Base-by-base conservation (phyloP, 2,113 vertebrate genomes). In the Thamnophis sirtalis region DNA sequence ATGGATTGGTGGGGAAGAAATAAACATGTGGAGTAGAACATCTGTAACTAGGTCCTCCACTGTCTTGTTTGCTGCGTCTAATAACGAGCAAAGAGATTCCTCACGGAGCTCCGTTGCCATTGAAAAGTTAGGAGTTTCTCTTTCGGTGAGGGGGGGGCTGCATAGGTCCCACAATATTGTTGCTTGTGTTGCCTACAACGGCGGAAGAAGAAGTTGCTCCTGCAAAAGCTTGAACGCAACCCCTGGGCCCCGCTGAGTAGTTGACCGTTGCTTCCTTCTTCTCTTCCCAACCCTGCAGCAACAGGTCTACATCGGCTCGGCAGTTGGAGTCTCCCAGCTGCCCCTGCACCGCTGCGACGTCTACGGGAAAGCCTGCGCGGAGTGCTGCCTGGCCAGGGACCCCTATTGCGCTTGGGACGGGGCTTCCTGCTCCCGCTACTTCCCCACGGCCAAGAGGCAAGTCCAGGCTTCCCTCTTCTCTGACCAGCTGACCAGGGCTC, bases 341-440 rank as follows among this genome's bases (percentile, higher is more conserved):
- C 98, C 99, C 9, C 95, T 99, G 87, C 99, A 99, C 95, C 98
- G 99, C 55, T 99, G 99, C 87, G 98, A 99, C 84, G 96, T 99
- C 89, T 99, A 99, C 7, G 99, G 99, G 60, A 98, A 98, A 95
- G 99, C 99, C 49, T 99, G 99, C 38, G 99, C 99, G 0, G 99
- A 99, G 93, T 99, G 99, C 93, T 99, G 99, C 96, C 98, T 99
- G 26, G 99, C 99, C 1, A 97, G 99, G 91, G 99, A 99, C 96
- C 99, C 99, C 21, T 99, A 99, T 96, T 99, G 99, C 58, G 99
- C 99, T 94, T 99, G 99, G 99, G 99, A 99, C 28, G 99, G 99
- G 86, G 97, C 98, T 0, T 98, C 99, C 10, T 99, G 99, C 95
- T 99, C 99, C n/a, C 98, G 99, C 96, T 99, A 99, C 95, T 99